Evolutionary conservation across 2,113 vertebrate species (phyloP), one percentile per base, ranked within the genome.

Genomic region (Peucedramus taeniatus): DNA sequence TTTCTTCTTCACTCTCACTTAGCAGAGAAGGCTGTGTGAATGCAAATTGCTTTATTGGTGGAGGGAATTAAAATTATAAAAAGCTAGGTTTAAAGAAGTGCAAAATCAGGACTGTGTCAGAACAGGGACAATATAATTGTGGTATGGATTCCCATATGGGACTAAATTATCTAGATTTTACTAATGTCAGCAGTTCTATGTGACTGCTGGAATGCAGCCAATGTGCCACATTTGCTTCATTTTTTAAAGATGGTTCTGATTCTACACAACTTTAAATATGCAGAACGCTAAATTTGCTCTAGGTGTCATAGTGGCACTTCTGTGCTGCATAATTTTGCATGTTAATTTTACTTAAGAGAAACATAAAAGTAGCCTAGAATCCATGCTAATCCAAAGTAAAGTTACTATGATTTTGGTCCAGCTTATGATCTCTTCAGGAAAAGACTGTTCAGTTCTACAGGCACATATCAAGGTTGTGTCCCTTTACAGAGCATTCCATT

Each of bases 161-260:
- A 97, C 97, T 98, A 98, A 98, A 98, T 98, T 98, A 98, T 98
- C 98, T 97, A 85, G 91, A 98, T 98, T 98, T 98, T 97, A 97
- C 96, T 97, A 97, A 97, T 80, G 94, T 98, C 98, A 98, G 98
- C 98, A 98, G 92, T 98, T 97, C 97, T 96, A 30, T 84, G 83
- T 91, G 69, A 95, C 95, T 96, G 94, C 96, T 98, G 98, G 98
- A 98, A 97, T 91, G 95, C 70, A 33, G 97, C 98, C 98, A 98
- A 96, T 76, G 76, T 97, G 96, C 96, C 97, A 97, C 96, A 97
- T 97, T 98, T 97, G 94, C 96, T 96, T 98, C 95, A 90, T 95
- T 97, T 98, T 95, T 97, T 97, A 89, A 97, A 96, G 96, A 98
- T 77, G 93, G 94, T 97, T 98, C 96, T 95, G 95, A 98, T 97